A percentile compares a stretch with the other conserved stretches of the same genome.
Conservation (phyloP, 2,113 vertebrate species). For the Cryptotis parvus region DNA sequence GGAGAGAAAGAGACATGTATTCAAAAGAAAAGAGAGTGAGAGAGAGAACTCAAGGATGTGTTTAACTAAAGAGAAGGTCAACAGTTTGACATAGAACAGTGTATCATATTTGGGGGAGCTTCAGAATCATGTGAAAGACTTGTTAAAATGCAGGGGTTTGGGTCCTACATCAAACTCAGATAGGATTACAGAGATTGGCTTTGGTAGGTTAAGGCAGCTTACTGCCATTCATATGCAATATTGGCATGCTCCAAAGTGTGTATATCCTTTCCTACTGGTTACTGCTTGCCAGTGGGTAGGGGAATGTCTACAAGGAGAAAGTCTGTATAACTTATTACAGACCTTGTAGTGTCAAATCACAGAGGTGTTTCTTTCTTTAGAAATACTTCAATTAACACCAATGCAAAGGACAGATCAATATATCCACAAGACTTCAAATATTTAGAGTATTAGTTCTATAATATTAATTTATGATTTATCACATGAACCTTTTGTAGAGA, state of each 20-base stretch:
- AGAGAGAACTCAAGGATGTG: not conserved
- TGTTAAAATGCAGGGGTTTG: not conserved
- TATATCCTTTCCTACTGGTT: not conserved
- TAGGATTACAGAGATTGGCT: not conserved
- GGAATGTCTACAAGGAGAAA: not conserved
- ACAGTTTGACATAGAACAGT: not conserved
- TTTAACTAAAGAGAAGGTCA: not conserved
- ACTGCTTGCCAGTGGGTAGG: not conserved
- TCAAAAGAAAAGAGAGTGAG: too few species aligned
- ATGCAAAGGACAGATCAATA: constrained; percentile 32
- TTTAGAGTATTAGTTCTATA: not conserved
- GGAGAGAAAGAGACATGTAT: too few species aligned
- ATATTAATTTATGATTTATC: constrained; percentile 52
- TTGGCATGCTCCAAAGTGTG: not conserved
- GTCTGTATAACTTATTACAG: not conserved
- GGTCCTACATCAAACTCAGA: not conserved
- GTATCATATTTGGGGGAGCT: not conserved
- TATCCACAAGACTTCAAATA: not conserved
- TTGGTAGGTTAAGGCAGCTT: not conserved
- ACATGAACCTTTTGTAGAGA: not conserved
- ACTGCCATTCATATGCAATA: not conserved
- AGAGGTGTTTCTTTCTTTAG: not conserved
- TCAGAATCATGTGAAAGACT: not conserved
- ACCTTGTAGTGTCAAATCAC: not conserved
- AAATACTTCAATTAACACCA: not conserved